phyloP scores from a whole-genome alignment of 2,113 vertebrate species.

The Strix uralensis region DNA sequence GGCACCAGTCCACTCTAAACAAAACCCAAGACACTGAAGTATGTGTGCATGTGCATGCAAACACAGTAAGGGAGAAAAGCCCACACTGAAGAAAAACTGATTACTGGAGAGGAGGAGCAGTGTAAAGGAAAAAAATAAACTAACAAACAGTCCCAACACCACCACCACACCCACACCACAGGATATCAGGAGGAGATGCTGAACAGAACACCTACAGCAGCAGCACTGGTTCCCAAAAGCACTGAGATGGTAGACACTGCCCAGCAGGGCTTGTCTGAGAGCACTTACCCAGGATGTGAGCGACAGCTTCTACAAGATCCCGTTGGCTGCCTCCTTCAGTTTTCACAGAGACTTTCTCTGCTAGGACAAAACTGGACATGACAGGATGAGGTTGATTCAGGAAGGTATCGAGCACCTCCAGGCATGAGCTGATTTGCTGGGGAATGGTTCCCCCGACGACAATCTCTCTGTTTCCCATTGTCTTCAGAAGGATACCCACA shows the following conservation, averaged over 20 bases:
- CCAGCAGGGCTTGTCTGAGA: background rate
- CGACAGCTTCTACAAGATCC: slow-evolving; percentile 86
- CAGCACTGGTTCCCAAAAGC: background rate
- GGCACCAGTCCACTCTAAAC: background rate
- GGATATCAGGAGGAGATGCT: background rate
- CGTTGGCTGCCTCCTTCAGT: slow-evolving; percentile 66
- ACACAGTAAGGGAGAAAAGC: background rate
- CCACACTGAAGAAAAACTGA: background rate
- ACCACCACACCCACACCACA: background rate
- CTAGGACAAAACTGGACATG: slow-evolving; percentile 92
- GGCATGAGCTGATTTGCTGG: slow-evolving; percentile 88
- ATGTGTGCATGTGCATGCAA: accelerated
- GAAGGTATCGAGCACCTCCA: slow-evolving; percentile 91
- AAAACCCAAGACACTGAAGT: background rate
- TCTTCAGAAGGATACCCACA: slow-evolving; percentile 88
- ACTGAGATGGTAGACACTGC: background rate
- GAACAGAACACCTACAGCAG: background rate
- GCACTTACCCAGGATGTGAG: slow-evolving; percentile 88
- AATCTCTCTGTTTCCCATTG: slow-evolving; percentile 79
- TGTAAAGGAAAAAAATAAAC: background rate
- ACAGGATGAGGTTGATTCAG: slow-evolving; percentile 84
- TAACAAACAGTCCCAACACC: background rate
- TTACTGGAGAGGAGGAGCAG: background rate
- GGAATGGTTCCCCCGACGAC: slow-evolving; percentile 89
- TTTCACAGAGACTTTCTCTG: slow-evolving; percentile 75